These are phyloP conservation scores for Tinea pellionella DNA, from an alignment of 2,888 invertebrate species.

Conservation along the genomic window DNA sequence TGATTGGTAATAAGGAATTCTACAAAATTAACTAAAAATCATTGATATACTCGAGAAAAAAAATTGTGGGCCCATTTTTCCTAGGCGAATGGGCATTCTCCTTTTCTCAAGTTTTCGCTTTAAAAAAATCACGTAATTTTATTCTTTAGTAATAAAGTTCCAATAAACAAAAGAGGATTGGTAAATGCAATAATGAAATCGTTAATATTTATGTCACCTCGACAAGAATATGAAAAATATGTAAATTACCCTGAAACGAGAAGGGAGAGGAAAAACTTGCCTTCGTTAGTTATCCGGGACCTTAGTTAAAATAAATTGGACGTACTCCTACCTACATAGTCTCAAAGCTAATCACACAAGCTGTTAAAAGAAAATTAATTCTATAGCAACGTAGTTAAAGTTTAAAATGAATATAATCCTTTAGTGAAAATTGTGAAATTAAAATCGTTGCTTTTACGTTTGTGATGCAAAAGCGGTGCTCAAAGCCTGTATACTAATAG, in stretches of 20 bases:
- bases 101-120: too few relatives aligned
- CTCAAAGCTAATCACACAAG: neutral
- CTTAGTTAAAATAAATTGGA: neutral
- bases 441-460: conserved; percentile 34
- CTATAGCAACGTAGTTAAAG: neutral
- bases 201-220: too few relatives aligned
- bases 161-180: too few relatives aligned
- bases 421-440: neutral
- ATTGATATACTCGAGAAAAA: too few relatives aligned
- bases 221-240: neutral
- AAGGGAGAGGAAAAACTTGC: neutral
- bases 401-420: conserved; percentile 26
- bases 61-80: too few relatives aligned
- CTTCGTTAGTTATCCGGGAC: neutral
- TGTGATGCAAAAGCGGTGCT: conserved; percentile 53
- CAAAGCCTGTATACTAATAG: conserved; percentile 21
- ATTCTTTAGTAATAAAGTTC: too few relatives aligned
- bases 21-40: too few relatives aligned
- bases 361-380: neutral
- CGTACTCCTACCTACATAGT: too few relatives aligned
- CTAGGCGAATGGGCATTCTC: too few relatives aligned
- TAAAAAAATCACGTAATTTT: too few relatives aligned
- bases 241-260: neutral
- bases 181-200: too few relatives aligned
- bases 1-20: too few relatives aligned